phyloP scores from a whole-genome alignment of 1,140 invertebrate genomes.

The Trigoniulus corallinus region DNA sequence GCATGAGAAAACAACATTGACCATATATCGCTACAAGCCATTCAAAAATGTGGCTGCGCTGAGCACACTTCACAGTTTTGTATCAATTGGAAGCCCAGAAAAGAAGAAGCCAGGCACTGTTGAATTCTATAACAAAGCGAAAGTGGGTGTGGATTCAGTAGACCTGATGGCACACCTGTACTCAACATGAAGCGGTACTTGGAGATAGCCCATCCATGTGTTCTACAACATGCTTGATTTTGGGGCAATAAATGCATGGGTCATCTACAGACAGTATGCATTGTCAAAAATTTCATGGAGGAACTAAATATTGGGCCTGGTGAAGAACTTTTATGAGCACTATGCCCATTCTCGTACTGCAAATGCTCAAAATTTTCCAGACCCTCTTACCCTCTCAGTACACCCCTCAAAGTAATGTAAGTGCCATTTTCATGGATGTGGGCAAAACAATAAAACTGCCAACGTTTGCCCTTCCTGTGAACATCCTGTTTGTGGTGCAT shows the following conservation, averaged over 20 bases:
- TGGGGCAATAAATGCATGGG: conserved; percentile 1
- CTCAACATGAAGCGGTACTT: not conserved
- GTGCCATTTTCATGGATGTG: too few relatives aligned
- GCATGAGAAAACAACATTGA: not conserved
- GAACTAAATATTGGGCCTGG: too few relatives aligned
- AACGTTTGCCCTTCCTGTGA: too few relatives aligned
- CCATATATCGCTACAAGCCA: not conserved
- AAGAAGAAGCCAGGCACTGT: not conserved
- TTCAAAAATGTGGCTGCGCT: not conserved
- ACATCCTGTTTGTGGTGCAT: too few relatives aligned
- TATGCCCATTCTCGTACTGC: too few relatives aligned
- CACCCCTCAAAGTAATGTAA: too few relatives aligned
- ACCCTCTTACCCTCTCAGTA: too few relatives aligned
- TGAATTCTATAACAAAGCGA: conserved; percentile 1
- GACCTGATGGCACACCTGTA: conserved; percentile 7
- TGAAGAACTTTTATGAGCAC: too few relatives aligned
- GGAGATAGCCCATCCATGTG: conserved; percentile 9
- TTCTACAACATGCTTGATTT: conserved; percentile 11
- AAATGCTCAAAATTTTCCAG: too few relatives aligned
- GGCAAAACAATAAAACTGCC: too few relatives aligned
- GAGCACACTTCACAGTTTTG: not conserved
- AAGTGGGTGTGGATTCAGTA: conserved; percentile 4
- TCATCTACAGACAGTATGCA: conserved; percentile 4
- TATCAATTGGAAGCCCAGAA: not conserved
- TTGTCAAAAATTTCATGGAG: too few relatives aligned